A percentile compares a stretch with the other conserved stretches of the same genome.
phyloP scores from a whole-genome alignment of 2,113 vertebrate genomes.

The Cinclus mexicanus region DNA sequence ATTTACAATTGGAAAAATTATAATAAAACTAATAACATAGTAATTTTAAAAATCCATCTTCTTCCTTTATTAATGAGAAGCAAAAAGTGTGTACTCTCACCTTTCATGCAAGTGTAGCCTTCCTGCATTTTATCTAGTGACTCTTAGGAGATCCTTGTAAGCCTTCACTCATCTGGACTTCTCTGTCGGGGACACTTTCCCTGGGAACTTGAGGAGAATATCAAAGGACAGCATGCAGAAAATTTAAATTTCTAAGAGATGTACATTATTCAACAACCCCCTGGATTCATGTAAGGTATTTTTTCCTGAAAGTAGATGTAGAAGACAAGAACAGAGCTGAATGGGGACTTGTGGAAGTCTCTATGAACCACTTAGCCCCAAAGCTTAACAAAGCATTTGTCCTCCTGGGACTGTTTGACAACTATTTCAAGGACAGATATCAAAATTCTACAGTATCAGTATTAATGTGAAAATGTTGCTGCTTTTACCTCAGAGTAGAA shows the following conservation, averaged over 20 bases:
- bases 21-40: not conserved
- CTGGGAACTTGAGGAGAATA: not conserved
- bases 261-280: not conserved
- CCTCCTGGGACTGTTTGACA: not conserved
- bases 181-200: not conserved
- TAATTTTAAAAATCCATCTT: not conserved
- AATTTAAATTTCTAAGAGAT: not conserved
- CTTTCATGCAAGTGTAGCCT: not conserved
- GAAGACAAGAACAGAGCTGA: not conserved
- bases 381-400: not conserved
- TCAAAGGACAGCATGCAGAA: not conserved
- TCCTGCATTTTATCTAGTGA: not conserved
- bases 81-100: not conserved
- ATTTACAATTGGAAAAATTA: not conserved
- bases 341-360: not conserved
- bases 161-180: not conserved
- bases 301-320: not conserved
- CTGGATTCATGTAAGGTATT: not conserved
- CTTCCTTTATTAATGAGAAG: not conserved
- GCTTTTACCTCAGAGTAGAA: not conserved
- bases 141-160: not conserved
- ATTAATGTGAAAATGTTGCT: not conserved
- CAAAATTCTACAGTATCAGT: not conserved
- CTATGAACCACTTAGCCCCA: not conserved
- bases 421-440: not conserved